Evolutionary conservation across 2,113 vertebrate species (phyloP), one percentile per base, ranked within the genome.

Genomic region (Dipodomys stephensi): DNA sequence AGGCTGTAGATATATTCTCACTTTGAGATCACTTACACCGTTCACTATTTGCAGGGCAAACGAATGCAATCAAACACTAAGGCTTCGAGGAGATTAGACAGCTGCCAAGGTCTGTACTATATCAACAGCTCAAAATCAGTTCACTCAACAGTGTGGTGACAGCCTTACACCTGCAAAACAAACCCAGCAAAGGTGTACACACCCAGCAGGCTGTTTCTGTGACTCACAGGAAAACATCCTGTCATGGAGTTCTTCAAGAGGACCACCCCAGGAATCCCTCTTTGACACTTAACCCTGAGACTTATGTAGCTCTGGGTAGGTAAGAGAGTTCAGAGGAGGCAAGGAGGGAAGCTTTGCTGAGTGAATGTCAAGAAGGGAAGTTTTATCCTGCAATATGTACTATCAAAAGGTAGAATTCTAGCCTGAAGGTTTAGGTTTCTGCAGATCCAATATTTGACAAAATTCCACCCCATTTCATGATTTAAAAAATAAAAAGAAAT

Each of bases 1-100:
- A 83, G 92, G 94, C 96, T 97, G 96, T 89, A 96, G 97, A 96
- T 97, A 96, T 94, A 97, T 97, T 98, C 97, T 98, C 97, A 97
- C 98, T 98, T 97, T 49, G 90, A 97, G 97, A 97, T 98, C 98
- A 98, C 98, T 98, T 97, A 97, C 95, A 97, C 96, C 86, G 78
- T 95, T 98, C 98, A 98, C 98, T 98, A 97, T 98, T 97, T 98
- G 97, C 98, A 98, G 98, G 98, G 98, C 97, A 98, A 98, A 98
- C 81, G 73, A 98, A 98, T 88, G 95, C 97, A 98, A 98, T 98
- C 98, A 98, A 97, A 98, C 96, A 96, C 95, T 96, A 96, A 97
- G 97, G 98, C 97, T 97, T 98, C 97, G 93, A 98, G 97, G 97
- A 98, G 98, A 98, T 98, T 97, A 98, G 93, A 98, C 96, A 97